Base-by-base conservation (phyloP, 2,888 invertebrate species). In the Uropetala carovei region DNA sequence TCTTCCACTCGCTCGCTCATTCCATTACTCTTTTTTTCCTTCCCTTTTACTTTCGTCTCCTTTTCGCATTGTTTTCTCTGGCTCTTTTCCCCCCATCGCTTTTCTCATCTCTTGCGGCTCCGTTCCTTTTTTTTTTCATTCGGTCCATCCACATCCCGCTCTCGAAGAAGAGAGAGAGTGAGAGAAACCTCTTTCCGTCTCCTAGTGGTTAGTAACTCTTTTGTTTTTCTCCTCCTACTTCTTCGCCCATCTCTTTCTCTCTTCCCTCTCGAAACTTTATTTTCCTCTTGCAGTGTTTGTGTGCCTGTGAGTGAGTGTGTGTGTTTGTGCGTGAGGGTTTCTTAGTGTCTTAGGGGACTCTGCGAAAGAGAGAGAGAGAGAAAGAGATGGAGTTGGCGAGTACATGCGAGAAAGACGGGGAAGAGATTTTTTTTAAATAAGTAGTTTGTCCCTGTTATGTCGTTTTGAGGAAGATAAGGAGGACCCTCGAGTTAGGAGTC, bases 191-290 rank as follows among this genome's bases (percentile, higher is more conserved):
- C 86, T 86, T 59, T 16, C 14, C 27, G 14, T 59, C 85, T 59
- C 27, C 59, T 86, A 86, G 59, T 59, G 18, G 85, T 22, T 56
- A 56, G 82, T 43, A 82, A 85, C 58, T 59, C 85, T 58, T 86
- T 59, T 86, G 85, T 86, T 86, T 86, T 86, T 59, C 43, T 43
- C 43, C 30, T 16, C 56, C 82, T 82, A 16, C 82, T 56, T 11
- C 82, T 27, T 11, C 85, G 11, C 14, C 30, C 18, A 14, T 18
- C 30, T 14, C 83, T 22, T 58, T 43, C 5, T 43, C 59, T 59
- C 27, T 59, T 59, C 30, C 30, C 27, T 86, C 27, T 59, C 22
- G 75, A 75, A 75, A 75, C 75, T 75, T 75, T 75, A 75, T 75
- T 75, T 75, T 27, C 27, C 75, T 27, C 22, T 22, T 22, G n/a